Evolutionary conservation across 2,888 invertebrate genomes (phyloP).

Genomic region (Ophion costatus): DNA sequence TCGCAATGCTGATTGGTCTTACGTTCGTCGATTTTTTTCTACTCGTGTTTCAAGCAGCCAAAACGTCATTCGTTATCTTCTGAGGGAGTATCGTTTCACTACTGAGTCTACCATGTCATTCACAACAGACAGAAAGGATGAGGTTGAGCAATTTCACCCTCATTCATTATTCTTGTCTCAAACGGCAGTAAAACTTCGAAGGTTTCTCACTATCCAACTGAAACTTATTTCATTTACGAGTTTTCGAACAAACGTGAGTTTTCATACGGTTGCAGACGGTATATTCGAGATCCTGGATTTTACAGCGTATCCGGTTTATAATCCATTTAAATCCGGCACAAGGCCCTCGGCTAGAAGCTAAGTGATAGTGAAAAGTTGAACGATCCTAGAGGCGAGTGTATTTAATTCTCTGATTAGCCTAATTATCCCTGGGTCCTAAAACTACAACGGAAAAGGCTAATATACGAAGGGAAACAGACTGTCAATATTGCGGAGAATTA

Average conservation of each 20-base stretch:
- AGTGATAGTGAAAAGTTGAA: slow-evolving; percentile 17
- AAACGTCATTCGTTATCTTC: slow-evolving; percentile 1
- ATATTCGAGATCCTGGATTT: neutral
- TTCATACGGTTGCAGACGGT: neutral
- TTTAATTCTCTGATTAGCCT: slow-evolving; percentile 73
- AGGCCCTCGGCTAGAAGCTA: slow-evolving; percentile 42
- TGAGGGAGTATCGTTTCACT: neutral
- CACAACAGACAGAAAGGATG: too few relatives aligned
- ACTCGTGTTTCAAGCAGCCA: neutral
- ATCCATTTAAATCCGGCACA: slow-evolving; percentile 72
- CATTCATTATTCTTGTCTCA: too few relatives aligned
- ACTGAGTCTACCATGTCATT: too few relatives aligned
- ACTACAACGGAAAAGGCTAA: slow-evolving; percentile 7
- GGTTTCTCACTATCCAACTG: neutral
- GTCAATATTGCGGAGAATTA: slow-evolving; percentile 42
- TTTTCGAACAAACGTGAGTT: slow-evolving; percentile 25
- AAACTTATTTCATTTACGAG: slow-evolving; percentile 5
- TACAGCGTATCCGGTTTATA: slow-evolving; percentile 67
- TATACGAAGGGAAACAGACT: slow-evolving; percentile 47
- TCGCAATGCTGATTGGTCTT: neutral
- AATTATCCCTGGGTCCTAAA: slow-evolving; percentile 69
- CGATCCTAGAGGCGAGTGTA: slow-evolving; percentile 28
- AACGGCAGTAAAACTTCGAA: neutral
- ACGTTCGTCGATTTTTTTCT: neutral
- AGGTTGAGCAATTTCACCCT: too few relatives aligned